Conservation (phyloP, 2,797 vertebrate species). For the Staurois parvus region DNA sequence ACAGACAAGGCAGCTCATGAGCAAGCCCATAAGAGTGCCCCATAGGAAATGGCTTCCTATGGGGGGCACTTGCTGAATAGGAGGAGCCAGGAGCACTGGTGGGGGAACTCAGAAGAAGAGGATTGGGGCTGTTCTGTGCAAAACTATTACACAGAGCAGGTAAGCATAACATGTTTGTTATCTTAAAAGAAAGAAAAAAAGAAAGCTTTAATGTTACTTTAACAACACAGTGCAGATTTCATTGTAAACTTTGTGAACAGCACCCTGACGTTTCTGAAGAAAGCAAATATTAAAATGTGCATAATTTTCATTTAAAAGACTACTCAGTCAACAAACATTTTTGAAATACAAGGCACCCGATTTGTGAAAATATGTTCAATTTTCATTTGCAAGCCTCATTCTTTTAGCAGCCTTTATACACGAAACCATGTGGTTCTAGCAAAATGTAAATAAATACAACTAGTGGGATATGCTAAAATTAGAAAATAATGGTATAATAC, state of each 20-base stretch:
- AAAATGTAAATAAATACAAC: slow-evolving; percentile 34
- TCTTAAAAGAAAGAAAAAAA: too few species aligned
- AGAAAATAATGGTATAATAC: slow-evolving; percentile 18
- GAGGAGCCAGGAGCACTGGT: too few species aligned
- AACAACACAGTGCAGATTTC: background rate
- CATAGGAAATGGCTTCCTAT: too few species aligned
- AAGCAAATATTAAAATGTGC: background rate
- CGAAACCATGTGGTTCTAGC: slow-evolving; percentile 60
- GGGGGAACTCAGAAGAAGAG: too few species aligned
- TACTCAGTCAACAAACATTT: background rate
- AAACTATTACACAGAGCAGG: too few species aligned
- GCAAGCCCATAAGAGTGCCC: too few species aligned
- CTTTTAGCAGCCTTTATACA: slow-evolving; percentile 83
- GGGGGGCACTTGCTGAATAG: too few species aligned
- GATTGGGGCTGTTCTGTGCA: too few species aligned
- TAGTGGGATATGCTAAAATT: slow-evolving; percentile 47
- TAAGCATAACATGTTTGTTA: too few species aligned
- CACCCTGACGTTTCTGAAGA: background rate
- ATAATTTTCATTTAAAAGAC: background rate
- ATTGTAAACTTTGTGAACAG: background rate
- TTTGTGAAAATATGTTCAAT: background rate
- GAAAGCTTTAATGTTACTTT: too few species aligned
- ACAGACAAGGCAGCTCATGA: too few species aligned
- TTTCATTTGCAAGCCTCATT: slow-evolving; percentile 46
- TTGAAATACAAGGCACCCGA: background rate